Evolutionary conservation across 2,113 vertebrate genomes (phyloP).

Genomic region (Gallinago jamesoni): DNA sequence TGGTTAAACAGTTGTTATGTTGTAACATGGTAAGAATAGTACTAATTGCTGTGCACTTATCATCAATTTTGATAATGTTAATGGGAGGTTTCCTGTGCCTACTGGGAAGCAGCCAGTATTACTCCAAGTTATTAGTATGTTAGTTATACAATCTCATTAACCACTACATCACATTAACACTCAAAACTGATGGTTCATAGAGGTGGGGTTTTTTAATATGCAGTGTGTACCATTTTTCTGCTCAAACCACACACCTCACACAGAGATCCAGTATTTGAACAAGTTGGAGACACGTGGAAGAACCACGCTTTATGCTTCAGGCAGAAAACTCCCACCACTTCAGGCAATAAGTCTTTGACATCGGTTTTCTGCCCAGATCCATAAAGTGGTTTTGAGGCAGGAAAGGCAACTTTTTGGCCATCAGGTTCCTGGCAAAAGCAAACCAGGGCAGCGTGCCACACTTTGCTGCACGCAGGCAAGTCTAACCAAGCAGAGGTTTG

Average conservation of each 20-base stretch:
- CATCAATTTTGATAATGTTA: conserved; percentile 30
- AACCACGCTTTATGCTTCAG: neutral
- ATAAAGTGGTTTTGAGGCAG: neutral
- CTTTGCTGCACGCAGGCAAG: neutral
- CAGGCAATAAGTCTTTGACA: neutral
- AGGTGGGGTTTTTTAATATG: neutral
- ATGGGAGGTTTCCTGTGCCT: conserved; percentile 7
- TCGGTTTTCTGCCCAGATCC: neutral
- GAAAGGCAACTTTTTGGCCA: neutral
- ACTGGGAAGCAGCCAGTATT: conserved; percentile 34
- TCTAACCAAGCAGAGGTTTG: neutral
- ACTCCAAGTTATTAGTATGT: conserved; percentile 8
- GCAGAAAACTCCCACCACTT: neutral
- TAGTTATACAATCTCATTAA: conserved; percentile 45
- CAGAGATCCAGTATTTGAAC: neutral
- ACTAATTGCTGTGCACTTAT: conserved; percentile 1
- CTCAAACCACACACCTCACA: neutral
- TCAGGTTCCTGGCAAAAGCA: neutral
- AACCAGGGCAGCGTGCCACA: neutral
- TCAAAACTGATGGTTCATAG: neutral
- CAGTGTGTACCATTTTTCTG: neutral
- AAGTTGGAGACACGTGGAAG: neutral
- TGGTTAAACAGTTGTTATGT: neutral
- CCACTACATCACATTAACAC: conserved; percentile 7
- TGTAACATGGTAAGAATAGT: neutral